phyloP scores from a whole-genome alignment of 2,797 vertebrate species.

The Astyanax mexicanus region DNA sequence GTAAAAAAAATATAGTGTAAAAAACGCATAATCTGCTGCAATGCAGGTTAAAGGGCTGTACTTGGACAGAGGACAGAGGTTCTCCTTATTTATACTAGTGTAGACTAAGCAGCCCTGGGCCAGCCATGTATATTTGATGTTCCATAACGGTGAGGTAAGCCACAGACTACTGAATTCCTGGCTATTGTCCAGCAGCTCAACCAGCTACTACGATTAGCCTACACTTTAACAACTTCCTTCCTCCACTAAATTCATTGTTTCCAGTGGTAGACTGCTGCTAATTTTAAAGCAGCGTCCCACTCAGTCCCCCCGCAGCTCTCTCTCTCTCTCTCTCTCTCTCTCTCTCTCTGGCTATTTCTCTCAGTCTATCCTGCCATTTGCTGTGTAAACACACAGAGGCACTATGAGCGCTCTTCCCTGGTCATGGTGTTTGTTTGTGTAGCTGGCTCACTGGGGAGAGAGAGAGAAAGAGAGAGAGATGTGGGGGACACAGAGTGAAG shows the following conservation, averaged over 20 bases:
- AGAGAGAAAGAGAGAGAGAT: background rate
- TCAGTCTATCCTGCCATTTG: constrained; percentile 53
- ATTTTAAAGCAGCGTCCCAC: constrained; percentile 70
- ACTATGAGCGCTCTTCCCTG: constrained; percentile 36
- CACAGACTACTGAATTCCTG: constrained; percentile 55
- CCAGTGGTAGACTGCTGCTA: constrained; percentile 68
- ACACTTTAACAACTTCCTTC: constrained; percentile 79
- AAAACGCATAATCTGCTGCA: no score
- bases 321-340: constrained; percentile 39
- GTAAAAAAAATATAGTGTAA: no score
- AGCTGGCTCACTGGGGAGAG: constrained; percentile 47
- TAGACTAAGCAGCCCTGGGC: background rate
- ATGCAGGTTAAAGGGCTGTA: no score
- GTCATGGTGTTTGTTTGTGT: constrained; percentile 61
- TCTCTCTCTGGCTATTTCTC: constrained; percentile 29
- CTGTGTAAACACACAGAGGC: constrained; percentile 64
- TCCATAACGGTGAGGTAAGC: background rate
- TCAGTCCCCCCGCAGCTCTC: constrained; percentile 28
- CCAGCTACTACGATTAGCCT: constrained; percentile 65
- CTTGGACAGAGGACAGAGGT: no score
- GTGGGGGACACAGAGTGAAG: background rate
- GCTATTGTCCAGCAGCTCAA: constrained; percentile 57
- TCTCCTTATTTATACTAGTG: constrained; percentile 20
- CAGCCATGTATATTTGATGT: no score
- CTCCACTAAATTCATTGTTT: constrained; percentile 75